phyloP scores from a whole-genome alignment of 1,140 invertebrate species.

The Hypsibius dujardini region DNA sequence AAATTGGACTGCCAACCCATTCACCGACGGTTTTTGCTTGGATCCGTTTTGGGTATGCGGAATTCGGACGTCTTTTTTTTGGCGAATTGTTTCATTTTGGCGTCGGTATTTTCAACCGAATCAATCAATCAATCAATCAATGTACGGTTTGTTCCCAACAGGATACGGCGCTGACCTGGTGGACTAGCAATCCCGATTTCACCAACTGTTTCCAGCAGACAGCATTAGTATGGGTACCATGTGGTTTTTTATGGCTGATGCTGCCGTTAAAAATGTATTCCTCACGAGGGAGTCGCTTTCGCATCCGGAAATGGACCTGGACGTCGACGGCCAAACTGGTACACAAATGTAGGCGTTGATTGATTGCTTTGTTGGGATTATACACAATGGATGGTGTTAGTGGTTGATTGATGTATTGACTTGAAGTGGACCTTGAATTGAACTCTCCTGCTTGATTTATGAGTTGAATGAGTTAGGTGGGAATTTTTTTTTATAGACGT shows the following conservation, averaged over 20 bases:
- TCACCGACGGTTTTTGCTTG: too few species aligned
- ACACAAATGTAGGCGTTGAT: neutral
- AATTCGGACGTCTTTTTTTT: too few species aligned
- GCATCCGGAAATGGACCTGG: neutral
- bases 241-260: conserved; percentile 60
- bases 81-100: too few species aligned
- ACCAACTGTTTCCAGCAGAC: conserved; percentile 73
- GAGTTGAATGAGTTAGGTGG: neutral
- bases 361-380: neutral
- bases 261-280: conserved; percentile 56
- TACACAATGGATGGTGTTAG: too few species aligned
- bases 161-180: conserved; percentile 44
- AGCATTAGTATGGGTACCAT: conserved; percentile 65
- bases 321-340: neutral
- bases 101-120: too few species aligned
- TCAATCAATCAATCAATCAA: too few species aligned
- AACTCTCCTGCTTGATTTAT: neutral
- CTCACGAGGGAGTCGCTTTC: conserved; percentile 10
- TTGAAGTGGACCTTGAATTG: too few species aligned
- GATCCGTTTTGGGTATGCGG: too few species aligned
- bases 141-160: neutral
- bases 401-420: too few species aligned
- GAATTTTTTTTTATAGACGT: neutral
- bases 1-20: too few species aligned
- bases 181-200: conserved; percentile 58